A percentile compares a stretch with the other conserved stretches of the same genome.
These are phyloP conservation scores for Frankliniella intonsa DNA, from an alignment of 2,888 invertebrate species.

Conservation along the genomic window DNA sequence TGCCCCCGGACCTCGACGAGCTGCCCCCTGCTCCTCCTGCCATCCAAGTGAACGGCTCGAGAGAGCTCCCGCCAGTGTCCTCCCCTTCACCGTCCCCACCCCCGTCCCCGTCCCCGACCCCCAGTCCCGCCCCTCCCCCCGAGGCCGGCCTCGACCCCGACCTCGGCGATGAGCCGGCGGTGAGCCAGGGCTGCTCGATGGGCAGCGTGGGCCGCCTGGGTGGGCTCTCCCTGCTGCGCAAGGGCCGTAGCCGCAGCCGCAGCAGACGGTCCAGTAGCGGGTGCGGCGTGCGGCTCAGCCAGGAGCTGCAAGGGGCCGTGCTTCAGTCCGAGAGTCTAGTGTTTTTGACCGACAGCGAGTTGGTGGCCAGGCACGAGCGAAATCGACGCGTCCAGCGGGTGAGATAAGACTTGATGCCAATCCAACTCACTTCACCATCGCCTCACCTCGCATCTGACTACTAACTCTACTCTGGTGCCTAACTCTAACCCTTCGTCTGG, in stretches of 20 bases:
- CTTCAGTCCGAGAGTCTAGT: conserved; percentile 20
- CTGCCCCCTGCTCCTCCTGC: neutral
- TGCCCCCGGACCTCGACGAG: neutral
- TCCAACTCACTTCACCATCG: neutral
- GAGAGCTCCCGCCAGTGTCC: neutral
- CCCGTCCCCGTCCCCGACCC: neutral
- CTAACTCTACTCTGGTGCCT: neutral
- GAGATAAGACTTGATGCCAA: neutral
- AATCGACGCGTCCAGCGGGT: conserved; percentile 12
- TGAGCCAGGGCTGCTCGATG: neutral
- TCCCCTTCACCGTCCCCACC: neutral
- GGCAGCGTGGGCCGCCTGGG: conserved; percentile 14
- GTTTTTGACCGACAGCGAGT: conserved; percentile 8
- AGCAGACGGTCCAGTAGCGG: neutral
- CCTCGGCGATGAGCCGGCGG: neutral
- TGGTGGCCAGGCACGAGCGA: conserved; percentile 10
- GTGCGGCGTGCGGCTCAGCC: conserved; percentile 6
- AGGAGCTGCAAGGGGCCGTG: conserved; percentile 14
- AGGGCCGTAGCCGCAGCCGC: neutral
- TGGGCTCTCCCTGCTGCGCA: neutral
- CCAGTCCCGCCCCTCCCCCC: neutral
- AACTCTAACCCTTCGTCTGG: too few species aligned
- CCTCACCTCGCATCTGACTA: neutral
- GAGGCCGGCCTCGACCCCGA: neutral
- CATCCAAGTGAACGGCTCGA: too few species aligned